Evolutionary conservation across 2,888 invertebrate species (phyloP).

Genomic region (Stictocephala bisonia): DNA sequence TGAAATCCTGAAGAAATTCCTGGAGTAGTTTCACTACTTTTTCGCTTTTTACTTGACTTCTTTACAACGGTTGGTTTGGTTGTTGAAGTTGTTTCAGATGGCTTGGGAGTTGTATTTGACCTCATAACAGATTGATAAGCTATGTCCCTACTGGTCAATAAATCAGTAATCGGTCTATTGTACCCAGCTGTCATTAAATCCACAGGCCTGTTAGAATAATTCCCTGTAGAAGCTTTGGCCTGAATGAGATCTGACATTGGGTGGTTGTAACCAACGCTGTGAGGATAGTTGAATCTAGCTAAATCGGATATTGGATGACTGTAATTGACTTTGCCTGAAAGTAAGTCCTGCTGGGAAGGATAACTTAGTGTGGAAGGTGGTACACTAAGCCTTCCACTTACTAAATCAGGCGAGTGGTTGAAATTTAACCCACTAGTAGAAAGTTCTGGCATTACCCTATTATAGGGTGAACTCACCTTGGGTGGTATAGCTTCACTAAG

Average conservation of each 20-base stretch:
- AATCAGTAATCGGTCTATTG: slow-evolving; percentile 50
- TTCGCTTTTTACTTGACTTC: slow-evolving; percentile 50
- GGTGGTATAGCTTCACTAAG: slow-evolving; percentile 53
- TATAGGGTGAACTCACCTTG: slow-evolving; percentile 54
- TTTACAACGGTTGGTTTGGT: slow-evolving; percentile 43
- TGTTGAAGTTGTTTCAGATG: slow-evolving; percentile 28
- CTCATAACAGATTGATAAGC: slow-evolving; percentile 47
- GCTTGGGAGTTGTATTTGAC: slow-evolving; percentile 6
- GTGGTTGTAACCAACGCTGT: slow-evolving; percentile 50
- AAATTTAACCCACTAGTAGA: slow-evolving; percentile 49
- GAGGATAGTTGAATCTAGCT: slow-evolving; percentile 51
- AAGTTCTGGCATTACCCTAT: slow-evolving; percentile 52
- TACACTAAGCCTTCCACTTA: slow-evolving; percentile 47
- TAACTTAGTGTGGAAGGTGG: slow-evolving; percentile 48
- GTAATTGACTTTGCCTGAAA: slow-evolving; percentile 51
- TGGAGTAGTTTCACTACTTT: slow-evolving; percentile 44
- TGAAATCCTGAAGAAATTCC: slow-evolving; percentile 68
- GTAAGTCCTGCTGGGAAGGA: slow-evolving; percentile 48
- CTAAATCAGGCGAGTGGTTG: slow-evolving; percentile 49
- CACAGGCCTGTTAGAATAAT: slow-evolving; percentile 46
- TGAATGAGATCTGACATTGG: slow-evolving; percentile 56
- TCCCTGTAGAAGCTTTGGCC: slow-evolving; percentile 49
- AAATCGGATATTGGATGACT: slow-evolving; percentile 54
- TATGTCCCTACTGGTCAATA: slow-evolving; percentile 51
- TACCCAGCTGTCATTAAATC: slow-evolving; percentile 45